A percentile compares a stretch with the other conserved stretches of the same genome.
Evolutionary conservation across 2,888 invertebrate species (phyloP).

Genomic region (Cataglyphis albicans): DNA sequence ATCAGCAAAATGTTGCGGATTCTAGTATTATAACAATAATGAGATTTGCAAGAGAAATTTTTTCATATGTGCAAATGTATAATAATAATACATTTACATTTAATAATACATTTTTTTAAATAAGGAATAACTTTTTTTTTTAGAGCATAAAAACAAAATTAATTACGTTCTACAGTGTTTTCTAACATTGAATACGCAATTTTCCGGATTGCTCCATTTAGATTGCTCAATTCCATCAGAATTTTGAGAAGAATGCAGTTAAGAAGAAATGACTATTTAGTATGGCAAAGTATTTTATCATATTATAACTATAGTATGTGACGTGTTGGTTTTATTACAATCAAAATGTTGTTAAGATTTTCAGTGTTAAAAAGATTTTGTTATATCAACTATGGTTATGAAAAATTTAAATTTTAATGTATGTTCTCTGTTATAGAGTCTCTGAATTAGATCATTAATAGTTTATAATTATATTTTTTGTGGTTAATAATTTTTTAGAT

Average conservation of each 20-base stretch:
- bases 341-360: neutral
- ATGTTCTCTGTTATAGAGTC: no score
- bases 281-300: neutral
- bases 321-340: neutral
- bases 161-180: neutral
- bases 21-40: neutral
- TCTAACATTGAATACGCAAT: neutral
- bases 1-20: neutral
- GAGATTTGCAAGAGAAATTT: neutral
- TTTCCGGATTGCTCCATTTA: neutral
- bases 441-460: no score
- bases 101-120: no score
- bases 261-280: neutral
- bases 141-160: neutral
- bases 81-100: neutral
- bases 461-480: no score
- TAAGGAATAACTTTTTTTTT: neutral
- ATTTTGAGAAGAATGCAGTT: neutral
- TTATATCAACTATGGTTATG: no score
- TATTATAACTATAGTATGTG: neutral
- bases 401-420: no score
- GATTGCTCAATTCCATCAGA: neutral
- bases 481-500: no score
- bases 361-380: neutral
- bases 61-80: neutral